phyloP scores from a whole-genome alignment of 2,797 vertebrate genomes.

The Notamacropus eugenii region DNA sequence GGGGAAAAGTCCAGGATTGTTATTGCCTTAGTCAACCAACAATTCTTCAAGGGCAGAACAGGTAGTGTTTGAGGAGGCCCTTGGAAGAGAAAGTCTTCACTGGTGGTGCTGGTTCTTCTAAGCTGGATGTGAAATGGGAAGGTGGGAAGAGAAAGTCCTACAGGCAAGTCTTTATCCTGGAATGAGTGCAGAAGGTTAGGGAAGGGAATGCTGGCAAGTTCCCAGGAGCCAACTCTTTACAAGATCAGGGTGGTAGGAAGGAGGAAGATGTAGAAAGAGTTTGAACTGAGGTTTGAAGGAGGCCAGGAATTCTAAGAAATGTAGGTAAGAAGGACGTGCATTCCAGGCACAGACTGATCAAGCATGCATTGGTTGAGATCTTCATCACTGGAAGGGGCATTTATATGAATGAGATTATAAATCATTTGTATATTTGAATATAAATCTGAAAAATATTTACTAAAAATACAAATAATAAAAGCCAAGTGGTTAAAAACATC shows the following conservation, averaged over 20 bases:
- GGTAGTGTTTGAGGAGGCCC: not conserved
- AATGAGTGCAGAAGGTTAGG: not conserved
- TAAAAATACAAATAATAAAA: conserved; percentile 30
- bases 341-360: not conserved
- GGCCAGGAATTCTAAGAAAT: not conserved
- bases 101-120: not conserved
- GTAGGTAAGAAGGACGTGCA: not conserved
- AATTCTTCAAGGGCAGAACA: not conserved
- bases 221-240: not conserved
- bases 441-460: conserved; percentile 12
- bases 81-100: not conserved
- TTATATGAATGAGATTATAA: not conserved
- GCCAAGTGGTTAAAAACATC: not conserved
- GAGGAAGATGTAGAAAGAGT: not conserved
- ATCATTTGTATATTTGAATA: not conserved
- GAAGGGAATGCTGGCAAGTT: not conserved
- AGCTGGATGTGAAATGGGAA: not conserved
- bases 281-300: not conserved
- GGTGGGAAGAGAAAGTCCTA: not conserved
- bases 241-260: not conserved
- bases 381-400: not conserved
- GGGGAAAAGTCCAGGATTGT: not conserved
- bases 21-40: not conserved
- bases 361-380: not conserved
- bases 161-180: not conserved